These are phyloP conservation scores for Catharus minimus DNA, from an alignment of 2,113 vertebrate species.

Conservation along the genomic window DNA sequence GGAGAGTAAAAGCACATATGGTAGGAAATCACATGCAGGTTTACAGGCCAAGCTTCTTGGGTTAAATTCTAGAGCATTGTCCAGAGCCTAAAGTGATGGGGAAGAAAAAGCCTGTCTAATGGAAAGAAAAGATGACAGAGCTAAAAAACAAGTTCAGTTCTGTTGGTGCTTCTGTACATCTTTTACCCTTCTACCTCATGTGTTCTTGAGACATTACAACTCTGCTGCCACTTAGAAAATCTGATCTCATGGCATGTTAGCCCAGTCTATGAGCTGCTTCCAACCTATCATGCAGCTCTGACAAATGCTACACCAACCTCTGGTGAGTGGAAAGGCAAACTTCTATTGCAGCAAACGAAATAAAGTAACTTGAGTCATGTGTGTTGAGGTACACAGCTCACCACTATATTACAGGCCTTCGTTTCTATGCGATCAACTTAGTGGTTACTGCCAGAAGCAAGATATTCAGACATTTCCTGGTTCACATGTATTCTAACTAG, in stretches of 20 bases:
- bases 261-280: not conserved
- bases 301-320: not conserved
- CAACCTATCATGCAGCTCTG: not conserved
- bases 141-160: not conserved
- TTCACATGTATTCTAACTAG: not conserved
- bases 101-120: not conserved
- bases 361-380: not conserved
- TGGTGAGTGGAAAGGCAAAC: not conserved
- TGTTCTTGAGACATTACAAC: not conserved
- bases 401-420: not conserved
- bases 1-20: not conserved
- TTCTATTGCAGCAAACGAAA: not conserved
- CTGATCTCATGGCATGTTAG: accelerated
- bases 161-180: not conserved
- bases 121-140: not conserved
- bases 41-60: not conserved
- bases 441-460: not conserved
- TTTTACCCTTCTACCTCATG: not conserved
- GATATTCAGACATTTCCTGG: not conserved
- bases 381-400: not conserved
- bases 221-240: not conserved
- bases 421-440: not conserved
- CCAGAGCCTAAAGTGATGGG: not conserved
- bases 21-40: not conserved
- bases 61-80: not conserved